These are phyloP conservation scores for Lysiphlebus fabarum DNA, from an alignment of 1,140 invertebrate genomes.

Conservation along the genomic window DNA sequence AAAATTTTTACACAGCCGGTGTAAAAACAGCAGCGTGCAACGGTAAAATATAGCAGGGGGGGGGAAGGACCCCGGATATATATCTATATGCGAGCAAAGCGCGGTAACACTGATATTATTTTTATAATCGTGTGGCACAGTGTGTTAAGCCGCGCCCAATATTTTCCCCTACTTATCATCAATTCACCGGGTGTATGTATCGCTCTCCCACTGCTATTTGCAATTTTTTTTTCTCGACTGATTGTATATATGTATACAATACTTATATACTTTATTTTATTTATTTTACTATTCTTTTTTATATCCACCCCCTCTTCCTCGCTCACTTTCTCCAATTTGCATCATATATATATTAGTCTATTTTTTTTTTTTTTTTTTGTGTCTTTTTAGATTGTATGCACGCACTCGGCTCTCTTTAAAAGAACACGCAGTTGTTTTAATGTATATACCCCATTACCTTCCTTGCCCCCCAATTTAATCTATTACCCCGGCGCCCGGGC, in stretches of 20 bases:
- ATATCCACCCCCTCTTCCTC: constrained; percentile 15
- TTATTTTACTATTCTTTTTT: too few relatives aligned
- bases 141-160: constrained; percentile 47
- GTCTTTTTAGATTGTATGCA: too few relatives aligned
- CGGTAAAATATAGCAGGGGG: constrained; percentile 30
- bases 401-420: too few relatives aligned
- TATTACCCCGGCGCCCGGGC: constrained; percentile 16
- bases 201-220: too few relatives aligned
- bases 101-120: constrained; percentile 45
- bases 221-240: too few relatives aligned
- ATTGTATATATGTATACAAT: too few relatives aligned
- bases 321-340: too few relatives aligned
- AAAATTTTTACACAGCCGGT: constrained; percentile 14
- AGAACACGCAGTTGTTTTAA: neutral
- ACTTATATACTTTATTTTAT: too few relatives aligned
- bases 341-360: too few relatives aligned
- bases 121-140: constrained; percentile 38
- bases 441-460: neutral
- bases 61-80: constrained; percentile 21
- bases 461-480: too few relatives aligned
- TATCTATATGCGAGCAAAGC: constrained; percentile 39
- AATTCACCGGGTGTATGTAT: too few relatives aligned
- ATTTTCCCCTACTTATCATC: constrained; percentile 29
- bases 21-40: constrained; percentile 25
- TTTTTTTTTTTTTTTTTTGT: too few relatives aligned